These are phyloP conservation scores for Tridacna gigas DNA, from an alignment of 2,888 invertebrate species.

Conservation along the genomic window DNA sequence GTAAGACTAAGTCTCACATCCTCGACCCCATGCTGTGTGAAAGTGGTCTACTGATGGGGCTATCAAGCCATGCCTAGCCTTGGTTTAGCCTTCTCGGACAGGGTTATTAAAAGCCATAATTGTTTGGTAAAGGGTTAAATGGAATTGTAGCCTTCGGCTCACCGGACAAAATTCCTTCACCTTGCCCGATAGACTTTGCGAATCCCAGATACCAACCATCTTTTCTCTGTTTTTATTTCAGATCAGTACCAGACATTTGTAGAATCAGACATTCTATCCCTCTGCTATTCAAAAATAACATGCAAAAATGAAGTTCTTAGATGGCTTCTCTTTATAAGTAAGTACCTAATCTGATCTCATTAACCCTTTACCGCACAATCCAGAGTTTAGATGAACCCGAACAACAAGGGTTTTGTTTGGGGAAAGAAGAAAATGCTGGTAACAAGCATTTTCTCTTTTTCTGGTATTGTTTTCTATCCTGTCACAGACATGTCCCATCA, in stretches of 20 bases:
- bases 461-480: background rate
- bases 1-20: too few relatives aligned
- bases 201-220: too few relatives aligned
- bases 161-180: too few relatives aligned
- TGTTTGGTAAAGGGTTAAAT: too few relatives aligned
- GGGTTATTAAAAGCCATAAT: too few relatives aligned
- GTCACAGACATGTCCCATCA: background rate
- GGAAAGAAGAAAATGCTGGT: background rate
- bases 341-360: slow-evolving; percentile 40
- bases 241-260: slow-evolving; percentile 61
- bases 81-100: too few relatives aligned
- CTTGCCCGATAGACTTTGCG: too few relatives aligned
- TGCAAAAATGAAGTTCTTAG: slow-evolving; percentile 53
- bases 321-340: slow-evolving; percentile 73
- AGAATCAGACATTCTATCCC: slow-evolving; percentile 61
- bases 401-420: background rate
- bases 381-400: background rate
- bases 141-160: too few relatives aligned
- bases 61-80: too few relatives aligned
- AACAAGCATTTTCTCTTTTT: background rate
- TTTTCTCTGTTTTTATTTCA: slow-evolving; percentile 45
- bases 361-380: background rate
- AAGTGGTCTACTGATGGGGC: too few relatives aligned
- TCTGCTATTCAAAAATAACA: slow-evolving; percentile 55
- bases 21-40: too few relatives aligned